Base-by-base conservation (phyloP, 2,797 vertebrate genomes). In the Alcedo atthis region DNA sequence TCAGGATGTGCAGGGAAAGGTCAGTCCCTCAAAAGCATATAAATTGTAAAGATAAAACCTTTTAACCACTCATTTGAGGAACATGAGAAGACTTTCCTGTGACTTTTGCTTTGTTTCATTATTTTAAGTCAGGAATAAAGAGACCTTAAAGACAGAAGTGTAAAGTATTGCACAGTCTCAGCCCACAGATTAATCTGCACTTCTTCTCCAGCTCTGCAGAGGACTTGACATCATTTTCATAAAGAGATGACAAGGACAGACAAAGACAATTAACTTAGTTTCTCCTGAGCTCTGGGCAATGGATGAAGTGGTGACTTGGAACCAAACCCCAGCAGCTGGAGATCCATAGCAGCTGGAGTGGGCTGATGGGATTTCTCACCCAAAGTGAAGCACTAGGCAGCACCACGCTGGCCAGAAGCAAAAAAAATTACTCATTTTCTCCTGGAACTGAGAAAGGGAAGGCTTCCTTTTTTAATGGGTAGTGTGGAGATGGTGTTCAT, bases 231-330 rank as follows among this genome's bases (percentile, higher is more conserved):
- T 85, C 40, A 81, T 95, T 95, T 94, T 80, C 83, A 78, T 89
- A 93, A 93, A 89, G 46, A 87, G 40, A 91, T 86, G 83, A 94
- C 89, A 96, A 94, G 73, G 82, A 96, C 92, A 92, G 84, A 94
- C 70, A 94, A 71, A 94, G 57, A 46, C 70, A 95, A 93, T 96
- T 95, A 93, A 93, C 53, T 92, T 58, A 33, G 40, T 91, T 94
- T 92, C 82, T 91, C 43, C 42, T 51, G n/a, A 74, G 74, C 20
- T 86, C 75, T 74, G 11, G 42, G 49, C 73, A 64, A 25, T 12
- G 61, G 58, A 77, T 28, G 81, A 95, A 55, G 58, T 87, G 62
- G 71, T 82, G 62, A 84, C 87, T 90, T 84, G 68, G 94, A 95
- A 77, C 18, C 16, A 75, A 96, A 59, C 73, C 35, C 79, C 79